These are phyloP conservation scores for Habroteleia sp. DNA, from an alignment of 2,888 invertebrate genomes.

Conservation along the genomic window DNA sequence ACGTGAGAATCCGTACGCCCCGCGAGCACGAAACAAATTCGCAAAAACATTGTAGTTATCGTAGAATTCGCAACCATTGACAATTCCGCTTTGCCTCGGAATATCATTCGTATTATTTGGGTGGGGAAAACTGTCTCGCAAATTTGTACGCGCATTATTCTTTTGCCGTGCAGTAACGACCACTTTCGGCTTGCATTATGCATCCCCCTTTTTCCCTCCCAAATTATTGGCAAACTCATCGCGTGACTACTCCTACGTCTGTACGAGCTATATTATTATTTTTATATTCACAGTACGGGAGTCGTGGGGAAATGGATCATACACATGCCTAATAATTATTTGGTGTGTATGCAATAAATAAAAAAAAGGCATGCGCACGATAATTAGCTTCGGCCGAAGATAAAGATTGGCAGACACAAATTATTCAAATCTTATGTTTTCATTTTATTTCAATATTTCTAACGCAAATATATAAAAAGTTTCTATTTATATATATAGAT, in stretches of 20 bases:
- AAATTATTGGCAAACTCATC: constrained; percentile 55
- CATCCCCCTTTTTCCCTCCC: constrained; percentile 45
- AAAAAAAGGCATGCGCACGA: no score
- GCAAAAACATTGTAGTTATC: no score
- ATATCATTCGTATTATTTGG: constrained; percentile 9
- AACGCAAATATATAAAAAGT: no score
- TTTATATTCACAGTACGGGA: constrained; percentile 33
- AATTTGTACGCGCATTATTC: constrained; percentile 35
- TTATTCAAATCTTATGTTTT: constrained; percentile 16
- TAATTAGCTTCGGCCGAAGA: constrained; percentile 28
- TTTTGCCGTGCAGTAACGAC: constrained; percentile 41
- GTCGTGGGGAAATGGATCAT: constrained; percentile 42
- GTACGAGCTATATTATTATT: constrained; percentile 53
- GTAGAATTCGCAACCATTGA: no score
- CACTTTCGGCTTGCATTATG: constrained; percentile 50
- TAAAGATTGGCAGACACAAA: constrained; percentile 19
- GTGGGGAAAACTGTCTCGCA: constrained; percentile 18
- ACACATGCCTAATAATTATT: constrained; percentile 47
- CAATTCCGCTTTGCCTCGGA: no score
- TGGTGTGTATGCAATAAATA: no score
- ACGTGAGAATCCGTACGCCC: no score
- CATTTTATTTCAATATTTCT: not conserved
- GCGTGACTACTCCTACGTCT: constrained; percentile 58
- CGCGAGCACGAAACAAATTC: no score
- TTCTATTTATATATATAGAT: no score